Conservation (phyloP, 2,797 vertebrate genomes). For the Eptatretus atami region DNA sequence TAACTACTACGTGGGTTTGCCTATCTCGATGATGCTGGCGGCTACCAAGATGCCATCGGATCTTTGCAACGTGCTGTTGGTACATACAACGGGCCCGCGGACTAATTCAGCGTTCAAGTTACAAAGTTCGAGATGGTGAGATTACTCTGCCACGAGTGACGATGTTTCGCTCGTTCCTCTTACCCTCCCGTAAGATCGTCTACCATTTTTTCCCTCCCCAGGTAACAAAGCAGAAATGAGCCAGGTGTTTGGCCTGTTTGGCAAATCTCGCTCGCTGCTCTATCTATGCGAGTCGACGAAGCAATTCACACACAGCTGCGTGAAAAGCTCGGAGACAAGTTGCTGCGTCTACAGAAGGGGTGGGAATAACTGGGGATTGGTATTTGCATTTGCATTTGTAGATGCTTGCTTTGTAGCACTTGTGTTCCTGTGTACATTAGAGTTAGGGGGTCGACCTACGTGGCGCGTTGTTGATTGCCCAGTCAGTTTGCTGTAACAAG, state of each 20-base stretch:
- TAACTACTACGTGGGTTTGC: constrained; percentile 98
- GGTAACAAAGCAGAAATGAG: constrained; percentile 97
- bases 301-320: constrained; percentile 90
- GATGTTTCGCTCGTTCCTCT: neutral
- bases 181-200: neutral
- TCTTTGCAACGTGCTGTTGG: constrained; percentile 87
- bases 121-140: constrained; percentile 98
- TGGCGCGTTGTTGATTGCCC: no score
- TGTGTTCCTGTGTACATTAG: neutral
- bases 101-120: constrained; percentile 93
- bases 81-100: constrained; percentile 96
- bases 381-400: neutral
- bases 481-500: no score
- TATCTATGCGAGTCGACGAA: constrained; percentile 94
- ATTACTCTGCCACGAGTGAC: neutral
- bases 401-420: neutral
- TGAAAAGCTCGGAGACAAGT: constrained; percentile 91
- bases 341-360: constrained; percentile 96
- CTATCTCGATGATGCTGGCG: constrained; percentile 89
- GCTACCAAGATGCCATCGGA: constrained; percentile 92
- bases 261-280: constrained; percentile 91
- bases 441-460: no score
- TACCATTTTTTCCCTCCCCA: constrained; percentile 11
- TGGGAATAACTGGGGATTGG: constrained; percentile 11
- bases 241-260: constrained; percentile 86